A percentile compares a stretch with the other conserved stretches of the same genome.
These are phyloP conservation scores for Xyrauchen texanus DNA, from an alignment of 2,113 vertebrate genomes.

Conservation along the genomic window DNA sequence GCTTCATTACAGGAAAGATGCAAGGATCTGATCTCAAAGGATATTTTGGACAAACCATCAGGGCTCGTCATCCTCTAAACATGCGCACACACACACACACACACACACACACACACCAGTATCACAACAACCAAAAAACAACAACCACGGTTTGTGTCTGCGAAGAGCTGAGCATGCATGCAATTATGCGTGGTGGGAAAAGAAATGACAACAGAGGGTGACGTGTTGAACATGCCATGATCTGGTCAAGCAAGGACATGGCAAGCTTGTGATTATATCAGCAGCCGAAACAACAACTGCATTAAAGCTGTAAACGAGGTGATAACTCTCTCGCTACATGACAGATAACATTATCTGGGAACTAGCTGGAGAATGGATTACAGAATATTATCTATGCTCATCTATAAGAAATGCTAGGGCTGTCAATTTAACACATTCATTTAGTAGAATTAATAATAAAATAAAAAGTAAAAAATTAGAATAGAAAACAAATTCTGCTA, in stretches of 20 bases:
- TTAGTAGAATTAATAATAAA: no score
- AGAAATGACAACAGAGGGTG: constrained; percentile 17
- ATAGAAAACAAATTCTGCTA: no score
- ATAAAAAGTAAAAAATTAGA: no score
- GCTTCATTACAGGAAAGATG: constrained; percentile 69
- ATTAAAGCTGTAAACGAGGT: constrained; percentile 32
- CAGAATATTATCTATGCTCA: not conserved
- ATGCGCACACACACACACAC: not conserved
- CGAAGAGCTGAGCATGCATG: constrained; percentile 26
- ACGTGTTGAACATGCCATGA: constrained; percentile 21
- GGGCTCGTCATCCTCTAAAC: constrained; percentile 20
- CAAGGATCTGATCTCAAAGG: constrained; percentile 68
- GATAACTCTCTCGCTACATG: not conserved
- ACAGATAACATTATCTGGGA: not conserved
- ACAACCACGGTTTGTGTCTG: constrained; percentile 17
- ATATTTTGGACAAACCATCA: constrained; percentile 63
- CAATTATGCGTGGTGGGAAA: constrained; percentile 37
- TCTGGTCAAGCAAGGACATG: constrained; percentile 17
- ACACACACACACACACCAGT: constrained; percentile 51
- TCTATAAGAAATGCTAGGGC: not conserved
- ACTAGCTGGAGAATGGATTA: not conserved
- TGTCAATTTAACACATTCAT: no score
- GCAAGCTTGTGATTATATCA: constrained; percentile 29
- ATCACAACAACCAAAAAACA: constrained; percentile 55
- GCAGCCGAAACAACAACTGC: constrained; percentile 15